A percentile compares a stretch with the other conserved stretches of the same genome.
These are phyloP conservation scores for Sinonovacula constricta DNA, from an alignment of 1,140 invertebrate species.

Conservation along the genomic window DNA sequence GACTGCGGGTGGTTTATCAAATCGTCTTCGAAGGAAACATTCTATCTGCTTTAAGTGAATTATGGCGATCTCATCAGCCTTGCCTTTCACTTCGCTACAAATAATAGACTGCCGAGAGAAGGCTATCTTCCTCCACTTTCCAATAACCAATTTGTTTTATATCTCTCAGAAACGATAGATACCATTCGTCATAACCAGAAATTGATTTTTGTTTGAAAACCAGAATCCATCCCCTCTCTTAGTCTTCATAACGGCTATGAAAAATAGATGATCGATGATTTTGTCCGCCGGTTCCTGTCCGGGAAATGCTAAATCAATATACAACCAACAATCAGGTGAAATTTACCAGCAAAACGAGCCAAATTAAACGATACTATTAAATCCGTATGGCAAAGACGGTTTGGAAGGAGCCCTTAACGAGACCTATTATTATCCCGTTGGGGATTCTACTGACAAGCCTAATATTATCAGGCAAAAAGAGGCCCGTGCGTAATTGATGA, in stretches of 20 bases:
- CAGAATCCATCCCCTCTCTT: constrained; percentile 42
- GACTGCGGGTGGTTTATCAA: too few relatives aligned
- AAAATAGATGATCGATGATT: constrained; percentile 42
- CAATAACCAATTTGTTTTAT: constrained; percentile 50
- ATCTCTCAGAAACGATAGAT: constrained; percentile 45
- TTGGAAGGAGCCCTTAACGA: constrained; percentile 34
- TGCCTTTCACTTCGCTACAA: too few relatives aligned
- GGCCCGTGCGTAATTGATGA: constrained; percentile 45
- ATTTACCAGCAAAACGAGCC: constrained; percentile 37
- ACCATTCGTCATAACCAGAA: not conserved
- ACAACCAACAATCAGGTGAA: constrained; percentile 33
- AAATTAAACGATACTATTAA: constrained; percentile 36
- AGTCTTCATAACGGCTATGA: constrained; percentile 41
- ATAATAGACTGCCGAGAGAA: too few relatives aligned
- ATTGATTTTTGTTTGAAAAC: constrained; percentile 47
- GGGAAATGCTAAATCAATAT: constrained; percentile 48
- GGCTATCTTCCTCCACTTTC: too few relatives aligned
- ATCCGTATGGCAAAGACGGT: constrained; percentile 13
- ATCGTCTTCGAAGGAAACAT: too few relatives aligned
- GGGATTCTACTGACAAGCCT: constrained; percentile 27
- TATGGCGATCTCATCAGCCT: too few relatives aligned
- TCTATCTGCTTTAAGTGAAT: too few relatives aligned
- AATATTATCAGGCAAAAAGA: constrained; percentile 38
- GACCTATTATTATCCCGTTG: constrained; percentile 1
- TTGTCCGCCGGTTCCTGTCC: constrained; percentile 28